Percentiles rank a stretch among this genome's conserved stretches.
phyloP scores from a whole-genome alignment of 2,888 invertebrate species.

The Carabus problematicus region DNA sequence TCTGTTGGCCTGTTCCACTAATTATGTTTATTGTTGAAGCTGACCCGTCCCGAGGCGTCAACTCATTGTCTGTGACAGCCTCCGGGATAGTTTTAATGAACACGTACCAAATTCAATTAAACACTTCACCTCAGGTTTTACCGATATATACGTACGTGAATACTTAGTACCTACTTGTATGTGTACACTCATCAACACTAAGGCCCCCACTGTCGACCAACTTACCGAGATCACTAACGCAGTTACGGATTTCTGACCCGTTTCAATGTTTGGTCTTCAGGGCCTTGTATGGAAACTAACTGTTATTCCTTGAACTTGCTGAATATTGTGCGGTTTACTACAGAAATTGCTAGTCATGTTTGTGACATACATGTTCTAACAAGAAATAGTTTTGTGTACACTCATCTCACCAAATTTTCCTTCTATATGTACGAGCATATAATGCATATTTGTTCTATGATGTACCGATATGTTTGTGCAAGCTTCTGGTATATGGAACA shows the following conservation, averaged over 20 bases:
- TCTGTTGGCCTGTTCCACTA: conserved; percentile 18
- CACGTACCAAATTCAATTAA: conserved; percentile 27
- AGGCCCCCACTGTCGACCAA: conserved; percentile 4
- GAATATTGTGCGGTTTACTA: too few relatives aligned
- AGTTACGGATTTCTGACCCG: conserved; percentile 13
- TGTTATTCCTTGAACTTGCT: too few relatives aligned
- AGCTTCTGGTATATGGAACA: too few relatives aligned
- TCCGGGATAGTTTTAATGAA: conserved; percentile 24
- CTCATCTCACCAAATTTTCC: too few relatives aligned
- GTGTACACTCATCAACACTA: neutral
- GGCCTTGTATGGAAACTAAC: conserved; percentile 1
- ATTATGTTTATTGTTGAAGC: conserved; percentile 32
- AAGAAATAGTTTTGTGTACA: too few relatives aligned
- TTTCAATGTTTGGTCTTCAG: neutral
- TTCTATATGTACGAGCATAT: too few relatives aligned
- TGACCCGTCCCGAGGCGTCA: conserved; percentile 16
- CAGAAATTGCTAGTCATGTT: too few relatives aligned
- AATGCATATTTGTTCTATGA: too few relatives aligned
- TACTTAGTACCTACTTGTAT: neutral
- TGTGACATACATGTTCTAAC: too few relatives aligned
- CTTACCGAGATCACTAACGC: conserved; percentile 5
- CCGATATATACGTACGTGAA: conserved; percentile 1
- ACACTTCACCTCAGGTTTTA: conserved; percentile 27
- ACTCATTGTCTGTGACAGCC: conserved; percentile 19
- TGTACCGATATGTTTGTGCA: too few relatives aligned